Evolutionary conservation across 1,140 invertebrate genomes (phyloP).

Genomic region (Drosophila oshimai): DNA sequence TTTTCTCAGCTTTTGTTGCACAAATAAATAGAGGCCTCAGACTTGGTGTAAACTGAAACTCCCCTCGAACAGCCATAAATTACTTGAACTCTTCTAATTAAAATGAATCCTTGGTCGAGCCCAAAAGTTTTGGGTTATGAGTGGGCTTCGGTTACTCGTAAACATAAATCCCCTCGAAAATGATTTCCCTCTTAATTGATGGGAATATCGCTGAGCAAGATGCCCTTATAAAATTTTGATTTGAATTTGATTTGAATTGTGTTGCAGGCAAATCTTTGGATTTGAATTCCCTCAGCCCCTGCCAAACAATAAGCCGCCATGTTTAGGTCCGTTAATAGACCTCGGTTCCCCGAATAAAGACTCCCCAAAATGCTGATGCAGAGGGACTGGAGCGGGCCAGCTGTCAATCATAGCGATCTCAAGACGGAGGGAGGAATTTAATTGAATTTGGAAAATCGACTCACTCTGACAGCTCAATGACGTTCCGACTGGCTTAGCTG

Average conservation of each 20-base stretch:
- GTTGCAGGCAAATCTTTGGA: conserved; percentile 23
- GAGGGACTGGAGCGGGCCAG: conserved; percentile 25
- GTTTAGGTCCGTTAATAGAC: conserved; percentile 45
- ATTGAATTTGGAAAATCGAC: conserved; percentile 68
- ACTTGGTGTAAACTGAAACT: conserved; percentile 18
- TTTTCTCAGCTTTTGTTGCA: conserved; percentile 35
- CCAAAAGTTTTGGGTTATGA: conserved; percentile 40
- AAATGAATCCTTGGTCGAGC: conserved; percentile 52
- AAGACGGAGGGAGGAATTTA: conserved; percentile 45
- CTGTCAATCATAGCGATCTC: conserved; percentile 63
- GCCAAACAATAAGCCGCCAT: conserved; percentile 54
- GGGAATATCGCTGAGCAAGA: conserved; percentile 49
- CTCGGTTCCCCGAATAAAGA: conserved; percentile 19
- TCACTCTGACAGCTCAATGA: conserved; percentile 64
- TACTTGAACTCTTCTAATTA: conserved; percentile 63
- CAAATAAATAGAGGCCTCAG: conserved; percentile 49
- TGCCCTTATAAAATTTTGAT: conserved; percentile 28
- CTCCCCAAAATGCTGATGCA: conserved; percentile 10
- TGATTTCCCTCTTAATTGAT: conserved; percentile 54
- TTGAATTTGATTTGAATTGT: conserved; percentile 51
- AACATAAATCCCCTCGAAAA: conserved; percentile 45
- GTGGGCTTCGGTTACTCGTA: conserved; percentile 34
- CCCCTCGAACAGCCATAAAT: conserved; percentile 52
- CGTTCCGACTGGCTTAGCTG: conserved; percentile 25
- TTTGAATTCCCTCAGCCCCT: neutral